phyloP scores from a whole-genome alignment of 92 coral and sea anemone genomes.

The Epizoanthus fatuus region DNA sequence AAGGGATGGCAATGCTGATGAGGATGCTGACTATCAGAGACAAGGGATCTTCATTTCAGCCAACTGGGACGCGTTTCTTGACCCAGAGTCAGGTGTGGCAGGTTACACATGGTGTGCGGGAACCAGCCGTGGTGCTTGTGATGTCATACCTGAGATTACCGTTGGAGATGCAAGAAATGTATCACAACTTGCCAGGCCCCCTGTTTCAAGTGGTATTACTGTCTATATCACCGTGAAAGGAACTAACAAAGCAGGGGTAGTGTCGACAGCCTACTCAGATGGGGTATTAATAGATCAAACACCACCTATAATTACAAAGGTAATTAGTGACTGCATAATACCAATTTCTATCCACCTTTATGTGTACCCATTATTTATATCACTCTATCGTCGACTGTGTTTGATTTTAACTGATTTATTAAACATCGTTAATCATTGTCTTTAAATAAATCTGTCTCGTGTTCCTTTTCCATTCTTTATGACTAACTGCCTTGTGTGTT shows the following conservation, averaged over 20 bases:
- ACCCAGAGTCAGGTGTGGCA: conserved; percentile 77
- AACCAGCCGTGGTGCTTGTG: conserved; percentile 78
- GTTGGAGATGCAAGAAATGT: conserved; percentile 50
- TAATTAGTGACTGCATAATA: conserved; percentile 22
- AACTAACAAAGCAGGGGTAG: conserved; percentile 70
- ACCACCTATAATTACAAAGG: conserved; percentile 72
- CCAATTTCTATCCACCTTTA: too few relatives aligned
- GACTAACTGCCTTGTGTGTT: too few relatives aligned
- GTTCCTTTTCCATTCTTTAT: too few relatives aligned
- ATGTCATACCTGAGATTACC: conserved; percentile 64
- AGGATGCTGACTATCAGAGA: conserved; percentile 69
- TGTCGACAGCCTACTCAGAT: conserved; percentile 63
- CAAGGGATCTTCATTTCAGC: conserved; percentile 67
- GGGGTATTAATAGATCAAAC: conserved; percentile 77
- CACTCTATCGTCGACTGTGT: too few relatives aligned
- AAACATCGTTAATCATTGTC: too few relatives aligned
- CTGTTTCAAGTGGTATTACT: conserved; percentile 65
- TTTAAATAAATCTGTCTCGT: too few relatives aligned
- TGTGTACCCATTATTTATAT: too few relatives aligned
- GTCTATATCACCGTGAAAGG: conserved; percentile 74
- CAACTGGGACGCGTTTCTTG: conserved; percentile 87
- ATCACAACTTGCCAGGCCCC: conserved; percentile 48
- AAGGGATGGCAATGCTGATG: conserved; percentile 63
- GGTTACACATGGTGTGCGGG: conserved; percentile 88
- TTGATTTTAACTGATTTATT: too few relatives aligned